A percentile compares a stretch with the other conserved stretches of the same genome.
phyloP scores from a whole-genome alignment of 2,888 invertebrate species.

The Drosophila subquinaria region DNA sequence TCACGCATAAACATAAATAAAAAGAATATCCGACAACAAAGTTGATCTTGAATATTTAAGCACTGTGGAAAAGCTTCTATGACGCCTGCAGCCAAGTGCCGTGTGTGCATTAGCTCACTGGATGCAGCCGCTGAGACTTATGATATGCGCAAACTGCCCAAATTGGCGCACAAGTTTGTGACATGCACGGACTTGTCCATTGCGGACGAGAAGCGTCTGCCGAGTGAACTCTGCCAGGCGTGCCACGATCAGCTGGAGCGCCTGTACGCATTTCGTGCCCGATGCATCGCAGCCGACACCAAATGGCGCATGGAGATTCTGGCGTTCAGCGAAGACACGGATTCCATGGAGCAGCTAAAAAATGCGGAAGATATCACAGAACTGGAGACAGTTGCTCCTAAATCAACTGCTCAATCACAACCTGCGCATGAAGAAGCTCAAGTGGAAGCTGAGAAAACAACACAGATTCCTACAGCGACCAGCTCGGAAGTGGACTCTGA shows the following conservation, averaged over 20 bases:
- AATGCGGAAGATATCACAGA: neutral
- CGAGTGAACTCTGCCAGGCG: conserved; percentile 53
- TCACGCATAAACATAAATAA: neutral
- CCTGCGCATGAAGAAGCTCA: neutral
- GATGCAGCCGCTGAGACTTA: conserved; percentile 23
- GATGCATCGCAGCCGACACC: conserved; percentile 56
- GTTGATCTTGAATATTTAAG: conserved; percentile 6
- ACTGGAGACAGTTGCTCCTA: neutral
- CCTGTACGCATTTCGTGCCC: conserved; percentile 51
- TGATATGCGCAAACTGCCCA: conserved; percentile 55
- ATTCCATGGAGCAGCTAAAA: neutral
- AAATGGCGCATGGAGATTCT: conserved; percentile 60
- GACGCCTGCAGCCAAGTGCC: conserved; percentile 49
- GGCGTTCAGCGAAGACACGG: conserved; percentile 32
- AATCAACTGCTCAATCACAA: neutral
- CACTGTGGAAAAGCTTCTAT: conserved; percentile 1
- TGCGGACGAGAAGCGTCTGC: conserved; percentile 39
- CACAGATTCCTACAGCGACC: neutral
- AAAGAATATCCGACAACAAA: conserved; percentile 21
- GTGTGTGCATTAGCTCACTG: conserved; percentile 52
- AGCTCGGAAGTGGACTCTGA: neutral
- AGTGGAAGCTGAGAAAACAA: neutral
- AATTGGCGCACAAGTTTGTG: conserved; percentile 69
- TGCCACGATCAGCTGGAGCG: conserved; percentile 54
- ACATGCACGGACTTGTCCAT: conserved; percentile 66